phyloP scores from a whole-genome alignment of 1,140 invertebrate genomes.

The Drosophila arawakana region DNA sequence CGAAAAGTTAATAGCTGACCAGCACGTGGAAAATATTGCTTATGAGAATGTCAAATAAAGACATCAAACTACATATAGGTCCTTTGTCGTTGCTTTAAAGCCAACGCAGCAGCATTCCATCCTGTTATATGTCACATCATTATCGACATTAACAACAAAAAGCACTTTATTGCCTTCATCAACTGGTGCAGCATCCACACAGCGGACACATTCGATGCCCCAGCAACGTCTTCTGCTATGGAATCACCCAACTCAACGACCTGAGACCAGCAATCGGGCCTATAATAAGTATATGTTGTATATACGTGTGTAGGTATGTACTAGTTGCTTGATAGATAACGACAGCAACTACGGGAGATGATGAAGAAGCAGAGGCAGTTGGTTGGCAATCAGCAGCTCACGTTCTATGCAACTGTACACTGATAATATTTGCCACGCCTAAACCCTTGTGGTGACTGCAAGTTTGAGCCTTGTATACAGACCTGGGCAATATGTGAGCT shows the following conservation, averaged over 20 bases:
- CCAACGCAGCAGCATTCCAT: conserved; percentile 3
- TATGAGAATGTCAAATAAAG: conserved; percentile 57
- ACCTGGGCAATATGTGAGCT: not conserved
- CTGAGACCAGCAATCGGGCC: conserved; percentile 14
- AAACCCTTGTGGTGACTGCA: conserved; percentile 13
- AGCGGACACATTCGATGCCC: conserved; percentile 13
- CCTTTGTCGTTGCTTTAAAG: conserved; percentile 43
- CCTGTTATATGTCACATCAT: conserved; percentile 65
- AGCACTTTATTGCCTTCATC: conserved; percentile 78
- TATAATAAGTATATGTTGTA: conserved; percentile 1
- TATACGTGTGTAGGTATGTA: not conserved
- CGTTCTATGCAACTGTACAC: conserved; percentile 59
- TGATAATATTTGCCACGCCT: conserved; percentile 70
- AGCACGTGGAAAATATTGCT: conserved; percentile 39
- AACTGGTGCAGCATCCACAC: conserved; percentile 44
- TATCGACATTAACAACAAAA: conserved; percentile 78
- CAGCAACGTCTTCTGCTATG: conserved; percentile 34
- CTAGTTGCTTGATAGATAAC: conserved; percentile 9
- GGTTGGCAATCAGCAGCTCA: conserved; percentile 50
- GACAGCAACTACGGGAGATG: conserved; percentile 32
- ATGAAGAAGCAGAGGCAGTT: conserved; percentile 29
- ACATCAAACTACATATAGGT: conserved; percentile 2
- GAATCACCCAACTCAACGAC: not conserved
- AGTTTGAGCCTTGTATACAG: not conserved
- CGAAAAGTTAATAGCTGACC: conserved; percentile 33